These are phyloP conservation scores for Argyrosomus regius DNA, from an alignment of 2,797 vertebrate species.

Conservation along the genomic window DNA sequence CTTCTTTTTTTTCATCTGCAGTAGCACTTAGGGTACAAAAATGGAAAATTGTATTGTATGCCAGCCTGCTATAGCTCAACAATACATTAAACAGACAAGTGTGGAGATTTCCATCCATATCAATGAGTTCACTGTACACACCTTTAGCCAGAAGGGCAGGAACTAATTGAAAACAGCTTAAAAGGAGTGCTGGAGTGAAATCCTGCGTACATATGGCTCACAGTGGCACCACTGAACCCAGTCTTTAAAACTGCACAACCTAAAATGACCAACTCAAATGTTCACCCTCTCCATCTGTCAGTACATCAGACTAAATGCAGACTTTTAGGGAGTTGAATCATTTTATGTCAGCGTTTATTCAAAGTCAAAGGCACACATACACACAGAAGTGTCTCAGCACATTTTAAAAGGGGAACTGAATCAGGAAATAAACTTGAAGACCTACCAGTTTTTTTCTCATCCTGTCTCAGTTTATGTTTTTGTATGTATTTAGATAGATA, in stretches of 20 bases:
- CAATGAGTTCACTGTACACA: not conserved
- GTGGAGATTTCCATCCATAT: not conserved
- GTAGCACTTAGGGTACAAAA: not conserved
- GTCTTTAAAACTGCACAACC: conserved; percentile 28
- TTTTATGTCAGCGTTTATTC: not conserved
- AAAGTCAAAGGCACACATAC: not conserved
- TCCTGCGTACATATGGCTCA: conserved; percentile 48
- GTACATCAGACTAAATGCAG: not conserved
- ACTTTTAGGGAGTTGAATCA: not conserved
- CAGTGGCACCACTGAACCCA: conserved; percentile 43
- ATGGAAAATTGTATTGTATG: not conserved
- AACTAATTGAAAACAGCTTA: conserved; percentile 17
- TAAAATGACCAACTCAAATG: conserved; percentile 19
- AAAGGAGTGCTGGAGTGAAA: conserved; percentile 44
- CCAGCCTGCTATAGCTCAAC: not conserved
- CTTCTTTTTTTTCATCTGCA: not conserved
- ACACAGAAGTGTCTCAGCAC: not conserved
- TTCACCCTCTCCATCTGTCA: conserved; percentile 50
- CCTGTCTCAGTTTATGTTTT: too few relatives aligned
- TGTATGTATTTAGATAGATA: too few relatives aligned
- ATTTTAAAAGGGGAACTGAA: not conserved
- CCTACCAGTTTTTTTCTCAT: too few relatives aligned
- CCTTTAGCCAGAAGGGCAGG: conserved; percentile 20
- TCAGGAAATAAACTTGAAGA: too few relatives aligned
- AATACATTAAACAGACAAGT: not conserved